These are phyloP conservation scores for Salvator merianae DNA, from an alignment of 2,113 vertebrate genomes.

Conservation along the genomic window DNA sequence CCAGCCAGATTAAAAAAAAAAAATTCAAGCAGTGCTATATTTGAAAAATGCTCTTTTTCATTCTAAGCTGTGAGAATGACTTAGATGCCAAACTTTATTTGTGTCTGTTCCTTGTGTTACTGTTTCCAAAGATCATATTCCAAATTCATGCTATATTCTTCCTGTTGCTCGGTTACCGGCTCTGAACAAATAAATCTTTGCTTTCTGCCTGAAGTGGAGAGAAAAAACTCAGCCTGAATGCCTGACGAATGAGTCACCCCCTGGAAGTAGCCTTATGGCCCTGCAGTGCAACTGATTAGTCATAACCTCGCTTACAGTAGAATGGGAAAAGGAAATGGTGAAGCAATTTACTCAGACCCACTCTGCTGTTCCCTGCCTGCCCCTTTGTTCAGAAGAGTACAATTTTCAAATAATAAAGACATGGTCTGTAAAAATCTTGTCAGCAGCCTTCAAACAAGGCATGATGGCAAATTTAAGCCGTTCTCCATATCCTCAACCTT, in stretches of 20 bases:
- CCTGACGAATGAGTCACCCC: conserved; percentile 72
- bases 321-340: conserved; percentile 52
- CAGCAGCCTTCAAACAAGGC: neutral
- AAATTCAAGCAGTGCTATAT: neutral
- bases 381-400: neutral
- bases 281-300: conserved; percentile 57
- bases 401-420: conserved; percentile 33
- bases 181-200: conserved; percentile 62
- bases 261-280: conserved; percentile 63
- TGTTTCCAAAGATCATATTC: conserved; percentile 58
- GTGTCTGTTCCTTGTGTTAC: conserved; percentile 42
- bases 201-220: conserved; percentile 57
- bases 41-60: conserved; percentile 13
- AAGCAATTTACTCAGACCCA: conserved; percentile 19
- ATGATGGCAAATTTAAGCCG: neutral
- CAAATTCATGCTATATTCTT: conserved; percentile 49
- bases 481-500: too few species aligned
- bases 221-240: conserved; percentile 65
- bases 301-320: conserved; percentile 39
- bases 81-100: conserved; percentile 37
- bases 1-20: neutral
- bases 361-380: rapidly evolving
- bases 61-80: conserved; percentile 25
- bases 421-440: neutral
- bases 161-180: conserved; percentile 66